phyloP scores from a whole-genome alignment of 2,113 vertebrate genomes.

The Bucco capensis region DNA sequence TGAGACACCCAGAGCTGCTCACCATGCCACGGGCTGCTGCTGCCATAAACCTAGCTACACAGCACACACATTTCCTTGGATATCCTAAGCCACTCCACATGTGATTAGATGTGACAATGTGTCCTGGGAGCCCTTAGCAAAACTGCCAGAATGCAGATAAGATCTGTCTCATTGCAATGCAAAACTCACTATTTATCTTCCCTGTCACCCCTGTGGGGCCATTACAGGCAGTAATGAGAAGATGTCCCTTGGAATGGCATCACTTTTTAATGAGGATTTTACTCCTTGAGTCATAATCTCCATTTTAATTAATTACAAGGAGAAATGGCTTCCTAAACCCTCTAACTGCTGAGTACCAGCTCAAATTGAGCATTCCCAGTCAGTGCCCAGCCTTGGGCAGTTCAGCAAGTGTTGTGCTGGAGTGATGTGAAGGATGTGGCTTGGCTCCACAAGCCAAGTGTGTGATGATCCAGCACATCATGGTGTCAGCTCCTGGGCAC shows the following conservation, averaged over 20 bases:
- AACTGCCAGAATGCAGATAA: constrained; percentile 56
- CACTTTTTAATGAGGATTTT: constrained; percentile 61
- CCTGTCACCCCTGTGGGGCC: constrained; percentile 19
- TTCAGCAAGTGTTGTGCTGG: not conserved
- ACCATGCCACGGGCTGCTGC: not conserved
- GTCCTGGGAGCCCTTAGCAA: constrained; percentile 58
- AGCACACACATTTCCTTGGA: constrained; percentile 7
- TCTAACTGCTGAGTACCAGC: not conserved
- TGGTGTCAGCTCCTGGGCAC: not conserved
- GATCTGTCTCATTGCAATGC: constrained; percentile 50
- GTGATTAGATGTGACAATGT: constrained; percentile 49
- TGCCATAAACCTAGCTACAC: constrained; percentile 28
- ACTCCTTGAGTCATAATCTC: constrained; percentile 15
- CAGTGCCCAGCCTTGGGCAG: not conserved
- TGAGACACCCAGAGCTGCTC: not conserved
- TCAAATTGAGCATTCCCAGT: not conserved
- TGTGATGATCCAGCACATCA: not conserved
- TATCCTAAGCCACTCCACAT: not conserved
- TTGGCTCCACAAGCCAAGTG: not conserved
- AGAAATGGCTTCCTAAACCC: constrained; percentile 3
- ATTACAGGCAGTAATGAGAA: constrained; percentile 54
- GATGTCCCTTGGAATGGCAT: constrained; percentile 54
- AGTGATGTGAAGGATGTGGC: not conserved
- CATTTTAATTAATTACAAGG: constrained; percentile 53
- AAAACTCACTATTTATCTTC: constrained; percentile 52